Conservation (phyloP, 2,888 invertebrate species). For the Halictus ligatus region DNA sequence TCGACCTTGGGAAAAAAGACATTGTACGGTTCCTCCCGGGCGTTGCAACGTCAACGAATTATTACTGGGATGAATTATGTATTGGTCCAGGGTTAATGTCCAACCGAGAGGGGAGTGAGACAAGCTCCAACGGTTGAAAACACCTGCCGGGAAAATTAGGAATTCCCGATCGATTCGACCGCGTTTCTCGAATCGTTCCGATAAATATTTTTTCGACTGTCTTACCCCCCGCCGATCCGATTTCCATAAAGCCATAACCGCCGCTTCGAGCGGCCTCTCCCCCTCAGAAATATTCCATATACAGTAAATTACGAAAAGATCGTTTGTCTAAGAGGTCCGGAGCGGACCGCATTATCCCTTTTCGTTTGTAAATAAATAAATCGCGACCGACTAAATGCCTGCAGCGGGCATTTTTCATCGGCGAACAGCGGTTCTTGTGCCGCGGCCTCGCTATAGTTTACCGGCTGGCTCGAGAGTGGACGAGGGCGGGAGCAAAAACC, state of each 20-base stretch:
- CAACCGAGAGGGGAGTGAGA: background rate
- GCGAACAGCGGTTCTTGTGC: background rate
- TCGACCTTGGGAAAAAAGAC: background rate
- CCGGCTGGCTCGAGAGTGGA: constrained; percentile 25
- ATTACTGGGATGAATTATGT: background rate
- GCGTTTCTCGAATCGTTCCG: background rate
- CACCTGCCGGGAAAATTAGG: constrained; percentile 15
- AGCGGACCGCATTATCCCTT: constrained; percentile 13
- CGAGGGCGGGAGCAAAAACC: constrained; percentile 28
- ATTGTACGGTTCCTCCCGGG: background rate
- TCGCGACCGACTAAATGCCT: constrained; percentile 21
- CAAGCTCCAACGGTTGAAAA: background rate
- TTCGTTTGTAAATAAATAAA: constrained; percentile 38
- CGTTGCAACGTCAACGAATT: background rate
- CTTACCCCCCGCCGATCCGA: constrained; percentile 41
- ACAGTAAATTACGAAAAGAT: constrained; percentile 16
- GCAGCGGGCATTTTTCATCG: constrained; percentile 12
- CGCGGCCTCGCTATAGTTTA: constrained; percentile 1
- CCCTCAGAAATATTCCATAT: background rate
- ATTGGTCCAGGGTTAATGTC: background rate
- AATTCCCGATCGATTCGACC: background rate
- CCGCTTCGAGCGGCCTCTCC: background rate
- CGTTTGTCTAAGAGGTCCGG: constrained; percentile 1
- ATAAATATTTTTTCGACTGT: constrained; percentile 13
- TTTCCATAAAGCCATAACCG: constrained; percentile 51